phyloP scores from a whole-genome alignment of 2,113 vertebrate genomes.

The Marmota monax region DNA sequence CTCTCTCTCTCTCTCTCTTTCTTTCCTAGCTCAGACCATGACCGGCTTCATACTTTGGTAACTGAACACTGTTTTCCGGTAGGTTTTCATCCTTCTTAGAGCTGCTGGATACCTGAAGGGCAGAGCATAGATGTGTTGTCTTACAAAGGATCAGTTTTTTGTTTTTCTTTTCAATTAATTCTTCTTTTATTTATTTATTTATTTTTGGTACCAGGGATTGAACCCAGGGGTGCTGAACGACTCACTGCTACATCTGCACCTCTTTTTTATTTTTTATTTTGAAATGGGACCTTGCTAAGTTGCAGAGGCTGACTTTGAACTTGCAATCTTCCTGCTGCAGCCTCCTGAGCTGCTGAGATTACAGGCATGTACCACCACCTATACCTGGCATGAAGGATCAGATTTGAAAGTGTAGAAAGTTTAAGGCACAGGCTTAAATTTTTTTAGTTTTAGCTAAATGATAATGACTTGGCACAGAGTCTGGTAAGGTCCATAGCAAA shows the following conservation, averaged over 20 bases:
- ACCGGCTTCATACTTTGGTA: constrained; percentile 93
- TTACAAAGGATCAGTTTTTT: background rate
- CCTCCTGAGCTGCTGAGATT: background rate
- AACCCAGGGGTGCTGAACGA: too few relatives aligned
- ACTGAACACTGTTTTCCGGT: constrained; percentile 97
- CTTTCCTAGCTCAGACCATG: constrained; percentile 77
- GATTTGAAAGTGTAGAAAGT: background rate
- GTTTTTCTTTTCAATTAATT: background rate
- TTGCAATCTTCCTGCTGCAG: background rate
- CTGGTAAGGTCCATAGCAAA: background rate
- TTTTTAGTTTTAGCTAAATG: background rate
- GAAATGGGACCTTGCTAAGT: background rate
- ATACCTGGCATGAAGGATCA: background rate
- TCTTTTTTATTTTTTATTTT: background rate
- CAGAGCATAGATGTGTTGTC: background rate
- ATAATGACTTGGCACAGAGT: background rate
- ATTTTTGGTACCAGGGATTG: too few relatives aligned
- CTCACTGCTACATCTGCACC: too few relatives aligned
- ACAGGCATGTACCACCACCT: background rate
- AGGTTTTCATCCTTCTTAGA: constrained; percentile 77
- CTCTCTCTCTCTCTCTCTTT: constrained; percentile 42
- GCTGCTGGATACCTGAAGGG: background rate
- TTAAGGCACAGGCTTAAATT: background rate
- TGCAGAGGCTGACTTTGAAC: background rate
- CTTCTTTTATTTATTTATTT: too few relatives aligned